Conservation (phyloP, 2,797 vertebrate genomes). For the Xenopus petersii region DNA sequence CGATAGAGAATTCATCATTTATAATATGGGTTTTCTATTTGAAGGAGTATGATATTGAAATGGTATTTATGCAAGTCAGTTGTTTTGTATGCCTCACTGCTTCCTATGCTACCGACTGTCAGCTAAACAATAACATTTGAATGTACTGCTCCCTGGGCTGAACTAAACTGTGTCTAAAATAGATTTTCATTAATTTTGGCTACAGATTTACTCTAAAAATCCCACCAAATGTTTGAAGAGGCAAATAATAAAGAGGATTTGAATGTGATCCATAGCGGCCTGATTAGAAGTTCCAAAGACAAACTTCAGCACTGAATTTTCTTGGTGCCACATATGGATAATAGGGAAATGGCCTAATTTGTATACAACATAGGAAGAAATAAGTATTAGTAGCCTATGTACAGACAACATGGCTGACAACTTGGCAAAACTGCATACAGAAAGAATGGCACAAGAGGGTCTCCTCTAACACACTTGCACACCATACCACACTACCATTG, state of each 20-base stretch:
- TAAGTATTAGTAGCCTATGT: too few relatives aligned
- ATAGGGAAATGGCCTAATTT: constrained; percentile 15
- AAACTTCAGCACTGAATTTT: neutral
- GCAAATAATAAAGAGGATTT: constrained; percentile 13
- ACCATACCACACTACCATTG: too few relatives aligned
- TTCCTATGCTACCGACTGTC: constrained; percentile 16
- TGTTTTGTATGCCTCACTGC: constrained; percentile 8
- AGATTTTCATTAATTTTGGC: neutral
- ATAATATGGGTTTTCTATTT: too few relatives aligned
- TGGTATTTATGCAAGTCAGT: neutral
- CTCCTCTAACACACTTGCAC: too few relatives aligned
- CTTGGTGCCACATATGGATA: neutral
- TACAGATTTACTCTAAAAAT: too few relatives aligned
- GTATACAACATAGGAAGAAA: too few relatives aligned
- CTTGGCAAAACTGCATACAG: too few relatives aligned
- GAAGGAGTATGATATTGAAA: too few relatives aligned
- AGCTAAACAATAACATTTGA: neutral
- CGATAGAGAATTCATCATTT: too few relatives aligned
- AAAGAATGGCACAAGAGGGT: too few relatives aligned
- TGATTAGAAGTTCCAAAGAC: constrained; percentile 1
- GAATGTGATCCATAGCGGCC: constrained; percentile 9
- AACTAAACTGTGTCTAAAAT: constrained; percentile 3
- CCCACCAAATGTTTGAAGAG: too few relatives aligned
- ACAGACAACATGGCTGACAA: too few relatives aligned
- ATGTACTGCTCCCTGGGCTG: constrained; percentile 26